Evolutionary conservation across 2,113 vertebrate species (phyloP).

Genomic region (Loxodonta africana): DNA sequence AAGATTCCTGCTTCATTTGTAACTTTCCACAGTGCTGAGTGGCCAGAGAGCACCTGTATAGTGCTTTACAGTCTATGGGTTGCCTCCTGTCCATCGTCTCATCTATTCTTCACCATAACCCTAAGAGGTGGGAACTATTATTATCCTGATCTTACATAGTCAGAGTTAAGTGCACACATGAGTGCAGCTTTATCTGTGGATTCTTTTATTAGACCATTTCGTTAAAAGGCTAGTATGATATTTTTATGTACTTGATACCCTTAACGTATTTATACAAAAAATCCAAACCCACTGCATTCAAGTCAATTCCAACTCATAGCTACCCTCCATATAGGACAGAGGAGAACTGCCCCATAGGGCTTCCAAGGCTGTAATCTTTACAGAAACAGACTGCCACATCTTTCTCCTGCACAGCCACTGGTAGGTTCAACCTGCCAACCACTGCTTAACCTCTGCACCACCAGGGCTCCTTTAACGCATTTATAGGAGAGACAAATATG

Average conservation of each 20-base stretch:
- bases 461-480: neutral
- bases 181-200: neutral
- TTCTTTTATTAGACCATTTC: neutral
- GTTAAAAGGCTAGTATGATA: neutral
- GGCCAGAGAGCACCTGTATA: slow-evolving; percentile 6
- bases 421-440: neutral
- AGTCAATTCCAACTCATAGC: neutral
- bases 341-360: neutral
- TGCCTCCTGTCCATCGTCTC: neutral
- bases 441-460: neutral
- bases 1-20: neutral
- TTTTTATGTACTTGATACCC: neutral
- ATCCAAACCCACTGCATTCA: neutral
- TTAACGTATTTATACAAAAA: neutral
- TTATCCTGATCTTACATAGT: neutral
- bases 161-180: neutral
- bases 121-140: neutral
- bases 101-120: neutral
- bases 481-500: neutral
- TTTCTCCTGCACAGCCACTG: neutral
- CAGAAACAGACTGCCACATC: neutral
- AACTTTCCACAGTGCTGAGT: neutral
- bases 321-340: neutral
- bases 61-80: neutral
- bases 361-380: neutral